phyloP scores from a whole-genome alignment of 2,888 invertebrate genomes.

The Andrena marginata region DNA sequence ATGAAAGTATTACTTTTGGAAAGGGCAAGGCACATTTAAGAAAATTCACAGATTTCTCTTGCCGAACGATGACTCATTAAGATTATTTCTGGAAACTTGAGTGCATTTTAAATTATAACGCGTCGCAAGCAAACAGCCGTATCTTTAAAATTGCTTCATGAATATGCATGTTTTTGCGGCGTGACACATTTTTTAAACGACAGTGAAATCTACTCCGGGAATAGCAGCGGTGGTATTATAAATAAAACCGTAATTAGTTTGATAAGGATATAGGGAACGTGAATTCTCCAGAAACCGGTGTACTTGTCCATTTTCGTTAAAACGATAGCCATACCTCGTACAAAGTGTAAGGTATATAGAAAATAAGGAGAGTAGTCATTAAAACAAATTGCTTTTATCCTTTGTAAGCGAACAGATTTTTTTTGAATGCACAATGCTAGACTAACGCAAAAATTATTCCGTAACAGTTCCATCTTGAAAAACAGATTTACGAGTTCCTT shows the following conservation, averaged over 20 bases:
- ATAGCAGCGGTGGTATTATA: background rate
- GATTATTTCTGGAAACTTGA: background rate
- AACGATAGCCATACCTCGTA: no score
- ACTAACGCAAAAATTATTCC: background rate
- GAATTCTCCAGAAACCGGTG: background rate
- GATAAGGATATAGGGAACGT: background rate
- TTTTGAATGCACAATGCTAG: background rate
- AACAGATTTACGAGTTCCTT: no score
- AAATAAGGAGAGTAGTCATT: no score
- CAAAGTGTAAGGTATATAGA: no score
- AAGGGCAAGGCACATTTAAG: background rate
- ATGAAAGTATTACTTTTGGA: background rate
- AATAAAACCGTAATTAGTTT: background rate
- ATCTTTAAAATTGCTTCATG: constrained; percentile 8
- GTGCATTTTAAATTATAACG: background rate
- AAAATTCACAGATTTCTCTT: background rate
- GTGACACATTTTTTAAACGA: background rate
- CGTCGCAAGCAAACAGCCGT: background rate
- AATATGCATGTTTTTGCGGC: constrained; percentile 12
- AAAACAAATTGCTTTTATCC: background rate
- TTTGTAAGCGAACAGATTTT: background rate
- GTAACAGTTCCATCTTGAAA: no score
- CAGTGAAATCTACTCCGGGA: background rate
- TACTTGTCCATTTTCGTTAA: no score
- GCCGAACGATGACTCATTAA: background rate